phyloP scores from a whole-genome alignment of 1,140 invertebrate species.

The Mercenaria mercenaria region DNA sequence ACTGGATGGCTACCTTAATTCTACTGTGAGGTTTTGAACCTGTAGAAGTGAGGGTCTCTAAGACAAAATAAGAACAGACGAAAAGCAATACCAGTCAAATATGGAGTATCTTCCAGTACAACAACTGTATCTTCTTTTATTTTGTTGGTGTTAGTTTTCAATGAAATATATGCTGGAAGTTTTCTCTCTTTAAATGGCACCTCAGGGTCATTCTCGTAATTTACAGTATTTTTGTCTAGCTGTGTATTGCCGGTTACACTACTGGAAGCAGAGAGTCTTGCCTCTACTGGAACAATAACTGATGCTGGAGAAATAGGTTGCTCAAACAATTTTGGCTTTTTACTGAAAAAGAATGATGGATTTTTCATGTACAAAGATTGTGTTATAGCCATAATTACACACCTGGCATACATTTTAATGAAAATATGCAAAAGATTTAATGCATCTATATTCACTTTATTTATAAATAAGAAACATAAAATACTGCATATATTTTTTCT shows the following conservation, averaged over 20 bases:
- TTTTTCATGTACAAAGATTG: too few species aligned
- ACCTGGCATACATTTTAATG: too few species aligned
- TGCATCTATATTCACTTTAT: too few species aligned
- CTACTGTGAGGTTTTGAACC: too few species aligned
- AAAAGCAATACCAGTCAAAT: background rate
- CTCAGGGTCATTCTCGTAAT: background rate
- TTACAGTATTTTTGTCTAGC: background rate
- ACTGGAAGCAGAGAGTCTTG: background rate
- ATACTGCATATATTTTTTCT: too few species aligned
- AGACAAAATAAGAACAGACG: too few species aligned
- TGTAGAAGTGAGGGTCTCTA: too few species aligned
- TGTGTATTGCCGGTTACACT: background rate
- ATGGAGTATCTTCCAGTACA: background rate
- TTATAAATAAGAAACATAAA: too few species aligned
- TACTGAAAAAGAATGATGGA: background rate
- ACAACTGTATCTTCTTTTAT: background rate
- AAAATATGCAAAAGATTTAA: too few species aligned
- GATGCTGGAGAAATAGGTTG: background rate
- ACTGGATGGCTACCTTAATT: too few species aligned
- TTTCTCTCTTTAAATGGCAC: slow-evolving; percentile 32
- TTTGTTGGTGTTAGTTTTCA: slow-evolving; percentile 29
- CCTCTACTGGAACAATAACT: background rate
- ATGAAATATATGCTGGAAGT: slow-evolving; percentile 70
- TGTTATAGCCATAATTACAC: too few species aligned
- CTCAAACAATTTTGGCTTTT: background rate